Conservation (phyloP, 1,140 invertebrate genomes). For the Cotesia glomerata region DNA sequence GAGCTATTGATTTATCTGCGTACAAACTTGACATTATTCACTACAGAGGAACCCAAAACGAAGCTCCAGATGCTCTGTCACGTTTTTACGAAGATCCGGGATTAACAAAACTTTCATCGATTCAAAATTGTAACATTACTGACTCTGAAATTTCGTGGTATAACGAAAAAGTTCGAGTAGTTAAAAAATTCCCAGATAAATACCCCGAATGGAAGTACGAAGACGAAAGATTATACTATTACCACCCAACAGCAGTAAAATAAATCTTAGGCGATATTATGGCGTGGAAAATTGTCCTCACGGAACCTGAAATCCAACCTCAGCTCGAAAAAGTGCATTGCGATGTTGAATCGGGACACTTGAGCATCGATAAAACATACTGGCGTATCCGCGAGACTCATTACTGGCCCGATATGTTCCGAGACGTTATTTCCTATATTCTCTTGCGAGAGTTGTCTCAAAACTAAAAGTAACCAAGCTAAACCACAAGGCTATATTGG, state of each 20-base stretch:
- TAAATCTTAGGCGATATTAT: background rate
- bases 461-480: too few species aligned
- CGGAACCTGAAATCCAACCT: background rate
- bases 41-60: background rate
- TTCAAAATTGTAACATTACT: too few species aligned
- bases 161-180: too few species aligned
- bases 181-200: background rate
- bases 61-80: too few species aligned
- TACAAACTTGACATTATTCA: background rate
- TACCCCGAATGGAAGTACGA: background rate
- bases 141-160: too few species aligned
- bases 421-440: too few species aligned
- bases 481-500: too few species aligned
- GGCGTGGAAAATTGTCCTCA: background rate
- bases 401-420: too few species aligned
- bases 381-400: too few species aligned
- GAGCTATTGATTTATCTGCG: background rate
- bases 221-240: background rate
- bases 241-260: background rate
- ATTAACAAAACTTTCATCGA: too few species aligned
- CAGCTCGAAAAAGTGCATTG: background rate
- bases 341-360: background rate
- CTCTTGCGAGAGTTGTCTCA: too few species aligned
- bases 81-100: too few species aligned
- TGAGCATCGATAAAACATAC: background rate